Evolutionary conservation across 2,888 invertebrate genomes (phyloP).

Genomic region (Hydropsyche betteni): DNA sequence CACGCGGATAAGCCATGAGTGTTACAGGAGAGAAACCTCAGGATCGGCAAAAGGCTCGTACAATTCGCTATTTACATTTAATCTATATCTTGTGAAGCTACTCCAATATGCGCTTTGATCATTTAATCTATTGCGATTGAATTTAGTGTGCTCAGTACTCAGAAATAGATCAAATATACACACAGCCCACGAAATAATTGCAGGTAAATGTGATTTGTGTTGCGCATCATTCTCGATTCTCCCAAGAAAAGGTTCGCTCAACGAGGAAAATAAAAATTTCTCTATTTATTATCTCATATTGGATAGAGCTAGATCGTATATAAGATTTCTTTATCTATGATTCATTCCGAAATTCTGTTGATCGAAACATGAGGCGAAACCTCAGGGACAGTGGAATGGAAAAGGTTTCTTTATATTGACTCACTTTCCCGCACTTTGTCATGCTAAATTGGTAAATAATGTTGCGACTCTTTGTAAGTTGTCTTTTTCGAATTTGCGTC

Average conservation of each 20-base stretch:
- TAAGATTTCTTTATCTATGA: too few species aligned
- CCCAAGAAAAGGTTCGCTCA: neutral
- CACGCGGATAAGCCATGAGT: neutral
- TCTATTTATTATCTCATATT: too few species aligned
- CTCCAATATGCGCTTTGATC: slow-evolving; percentile 7
- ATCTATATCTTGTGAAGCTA: neutral
- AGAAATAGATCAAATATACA: too few species aligned
- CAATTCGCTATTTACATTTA: neutral
- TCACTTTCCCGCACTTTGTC: too few species aligned
- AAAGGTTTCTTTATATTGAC: too few species aligned
- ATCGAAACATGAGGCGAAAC: too few species aligned
- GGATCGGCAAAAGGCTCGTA: neutral
- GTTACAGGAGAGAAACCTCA: neutral
- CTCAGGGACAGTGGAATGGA: too few species aligned
- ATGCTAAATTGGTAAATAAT: too few species aligned
- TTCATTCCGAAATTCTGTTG: too few species aligned
- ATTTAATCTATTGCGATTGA: neutral
- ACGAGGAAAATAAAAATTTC: neutral
- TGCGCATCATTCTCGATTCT: neutral
- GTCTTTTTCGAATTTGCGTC: too few species aligned
- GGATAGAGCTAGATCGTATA: too few species aligned
- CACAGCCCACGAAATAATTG: neutral
- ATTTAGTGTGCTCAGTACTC: neutral
- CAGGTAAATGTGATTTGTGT: neutral
- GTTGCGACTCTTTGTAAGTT: too few species aligned